Evolutionary conservation across 2,888 invertebrate species (phyloP).

Genomic region (Lacanobia oleracea): DNA sequence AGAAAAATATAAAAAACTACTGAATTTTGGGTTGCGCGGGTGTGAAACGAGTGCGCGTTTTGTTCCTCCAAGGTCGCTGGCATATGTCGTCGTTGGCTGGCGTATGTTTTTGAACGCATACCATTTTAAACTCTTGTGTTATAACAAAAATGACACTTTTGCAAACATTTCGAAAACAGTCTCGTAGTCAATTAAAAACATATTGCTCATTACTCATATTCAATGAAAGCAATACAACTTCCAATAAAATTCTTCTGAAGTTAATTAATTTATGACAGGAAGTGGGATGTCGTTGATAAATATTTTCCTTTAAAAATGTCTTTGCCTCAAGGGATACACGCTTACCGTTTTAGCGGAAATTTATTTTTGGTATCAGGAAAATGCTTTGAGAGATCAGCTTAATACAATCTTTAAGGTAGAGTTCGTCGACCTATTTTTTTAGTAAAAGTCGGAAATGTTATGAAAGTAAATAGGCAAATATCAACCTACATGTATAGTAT

Average conservation of each 20-base stretch:
- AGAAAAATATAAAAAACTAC: too few relatives aligned
- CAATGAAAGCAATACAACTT: background rate
- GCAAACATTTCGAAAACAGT: background rate
- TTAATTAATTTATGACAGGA: slow-evolving; percentile 22
- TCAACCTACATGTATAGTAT: too few relatives aligned
- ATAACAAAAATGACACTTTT: too few relatives aligned
- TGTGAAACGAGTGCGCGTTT: too few relatives aligned
- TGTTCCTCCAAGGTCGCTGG: too few relatives aligned
- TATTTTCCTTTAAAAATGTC: slow-evolving; percentile 21
- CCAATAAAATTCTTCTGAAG: background rate
- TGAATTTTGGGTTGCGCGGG: too few relatives aligned
- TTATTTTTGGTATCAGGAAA: slow-evolving; percentile 20
- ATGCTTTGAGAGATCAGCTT: slow-evolving; percentile 2
- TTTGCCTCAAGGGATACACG: slow-evolving; percentile 3
- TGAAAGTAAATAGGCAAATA: too few relatives aligned
- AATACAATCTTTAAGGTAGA: background rate
- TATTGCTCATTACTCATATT: background rate
- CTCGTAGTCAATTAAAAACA: background rate
- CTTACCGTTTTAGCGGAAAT: slow-evolving; percentile 33
- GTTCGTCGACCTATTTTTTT: background rate
- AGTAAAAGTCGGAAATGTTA: background rate
- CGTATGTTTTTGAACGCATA: too few relatives aligned
- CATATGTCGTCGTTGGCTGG: too few relatives aligned
- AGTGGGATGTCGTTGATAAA: slow-evolving; percentile 18
- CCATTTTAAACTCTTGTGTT: background rate